Evolutionary conservation across 2,113 vertebrate species (phyloP), one percentile per base, ranked within the genome.

Genomic region (Pipra filicauda): DNA sequence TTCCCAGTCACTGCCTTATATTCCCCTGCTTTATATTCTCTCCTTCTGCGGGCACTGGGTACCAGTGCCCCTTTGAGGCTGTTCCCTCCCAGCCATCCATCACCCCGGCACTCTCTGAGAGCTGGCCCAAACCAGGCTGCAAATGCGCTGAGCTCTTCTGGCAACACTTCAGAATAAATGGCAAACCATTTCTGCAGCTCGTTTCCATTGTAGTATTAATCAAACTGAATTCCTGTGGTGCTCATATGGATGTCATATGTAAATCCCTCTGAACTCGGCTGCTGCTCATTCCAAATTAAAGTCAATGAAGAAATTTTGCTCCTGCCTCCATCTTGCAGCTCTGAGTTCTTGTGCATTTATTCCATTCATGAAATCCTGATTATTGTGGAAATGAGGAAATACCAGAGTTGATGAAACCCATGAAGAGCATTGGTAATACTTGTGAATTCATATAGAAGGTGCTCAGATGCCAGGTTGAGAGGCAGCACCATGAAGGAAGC

Each of bases 191-290:
- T 74, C 84, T 95, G 87, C 1, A 0, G 80, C 61, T 92, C 11
- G 0, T 85, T 90, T 61, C 75, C 67, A 88, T 41, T 83, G 86
- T 31, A 72, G 48, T 61, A 92, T 91, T 91, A 92, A 95, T 96
- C 91, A 94, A 80, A 88, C 75, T 33, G 86, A 69, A 78, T 85
- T 93, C 90, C 90, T 95, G 88, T 10, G 70, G 85, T 81, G 88
- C 66, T 91, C 85, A 87, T 93, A 91, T 96, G 95, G 91, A 92
- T 93, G 87, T 91, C 95, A 93, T 46, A 85, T 89, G 96, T 44
- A 91, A 93, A 96, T 74, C 81, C 54, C 54, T 86, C 93, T 77
- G 87, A 94, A 81, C 49, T 74, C 41, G 1, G 52, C 71, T 86
- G 66, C 71, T 51, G 81, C 57, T 87, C 66, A 43, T 55, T 91